These are phyloP conservation scores for Lepidurus couesii DNA, from an alignment of 1,140 invertebrate species.

Conservation along the genomic window DNA sequence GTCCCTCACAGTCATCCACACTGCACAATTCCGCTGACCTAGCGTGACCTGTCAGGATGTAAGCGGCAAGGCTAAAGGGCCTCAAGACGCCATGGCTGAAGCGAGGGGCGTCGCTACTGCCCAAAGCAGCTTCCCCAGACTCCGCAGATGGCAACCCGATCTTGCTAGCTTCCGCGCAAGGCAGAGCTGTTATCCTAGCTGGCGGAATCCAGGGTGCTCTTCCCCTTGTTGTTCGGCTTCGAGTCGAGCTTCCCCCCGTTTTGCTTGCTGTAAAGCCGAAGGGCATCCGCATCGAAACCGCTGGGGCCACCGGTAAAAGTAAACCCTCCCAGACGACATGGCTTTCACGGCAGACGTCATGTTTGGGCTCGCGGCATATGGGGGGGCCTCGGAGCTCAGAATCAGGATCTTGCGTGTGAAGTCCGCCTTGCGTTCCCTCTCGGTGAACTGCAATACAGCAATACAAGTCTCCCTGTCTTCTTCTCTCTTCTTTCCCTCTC, in stretches of 20 bases:
- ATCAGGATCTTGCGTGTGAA: not conserved
- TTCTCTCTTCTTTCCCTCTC: not conserved
- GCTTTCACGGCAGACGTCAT: not conserved
- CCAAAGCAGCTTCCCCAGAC: conserved; percentile 7
- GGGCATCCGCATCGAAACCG: not conserved
- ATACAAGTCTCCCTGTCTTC: not conserved
- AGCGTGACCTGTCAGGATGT: conserved; percentile 1
- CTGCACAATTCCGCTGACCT: conserved; percentile 14
- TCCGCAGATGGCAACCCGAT: conserved; percentile 17
- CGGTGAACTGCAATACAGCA: not conserved
- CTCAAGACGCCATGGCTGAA: conserved; percentile 14
- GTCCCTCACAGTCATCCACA: conserved; percentile 14
- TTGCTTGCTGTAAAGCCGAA: not conserved
- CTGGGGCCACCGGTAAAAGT: not conserved
- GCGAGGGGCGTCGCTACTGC: not conserved
- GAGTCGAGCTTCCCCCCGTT: not conserved
- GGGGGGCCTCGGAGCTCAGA: not conserved
- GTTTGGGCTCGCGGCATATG: not conserved
- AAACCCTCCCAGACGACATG: not conserved
- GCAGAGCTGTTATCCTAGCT: not conserved
- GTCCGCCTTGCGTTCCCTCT: not conserved
- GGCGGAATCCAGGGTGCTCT: conserved; percentile 1
- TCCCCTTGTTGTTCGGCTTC: not conserved
- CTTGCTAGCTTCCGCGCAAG: not conserved
- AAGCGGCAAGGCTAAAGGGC: conserved; percentile 9